A percentile compares a stretch with the other conserved stretches of the same genome.
These are phyloP conservation scores for Poicephalus gulielmi DNA, from an alignment of 2,113 vertebrate species.

Conservation along the genomic window DNA sequence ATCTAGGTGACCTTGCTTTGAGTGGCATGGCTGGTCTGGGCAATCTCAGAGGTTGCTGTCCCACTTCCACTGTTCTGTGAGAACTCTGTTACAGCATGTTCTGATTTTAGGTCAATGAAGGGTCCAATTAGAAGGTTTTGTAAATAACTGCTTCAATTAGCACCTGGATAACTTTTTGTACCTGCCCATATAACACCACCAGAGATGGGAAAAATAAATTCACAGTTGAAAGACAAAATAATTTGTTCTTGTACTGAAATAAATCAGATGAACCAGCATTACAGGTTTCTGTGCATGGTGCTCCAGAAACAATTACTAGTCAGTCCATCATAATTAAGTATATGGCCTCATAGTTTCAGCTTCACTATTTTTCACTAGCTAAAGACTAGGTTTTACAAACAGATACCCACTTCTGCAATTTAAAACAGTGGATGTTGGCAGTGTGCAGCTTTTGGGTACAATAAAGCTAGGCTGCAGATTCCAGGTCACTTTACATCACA, in stretches of 20 bases:
- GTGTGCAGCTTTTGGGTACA: neutral
- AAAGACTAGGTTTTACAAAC: slow-evolving; percentile 27
- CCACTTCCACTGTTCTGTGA: neutral
- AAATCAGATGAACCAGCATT: neutral
- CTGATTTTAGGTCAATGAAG: neutral
- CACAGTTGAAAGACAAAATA: neutral
- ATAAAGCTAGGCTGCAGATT: slow-evolving; percentile 26
- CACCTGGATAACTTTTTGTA: neutral
- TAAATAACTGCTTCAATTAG: neutral
- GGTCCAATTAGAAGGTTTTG: neutral
- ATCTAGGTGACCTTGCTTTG: neutral
- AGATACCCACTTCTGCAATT: neutral
- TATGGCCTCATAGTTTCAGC: neutral
- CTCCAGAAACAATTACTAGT: slow-evolving; percentile 38
- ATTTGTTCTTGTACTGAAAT: neutral
- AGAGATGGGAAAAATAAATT: neutral
- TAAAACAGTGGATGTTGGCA: neutral
- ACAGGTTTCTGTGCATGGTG: neutral
- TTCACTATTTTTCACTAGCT: slow-evolving; percentile 29
- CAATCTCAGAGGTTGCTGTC: neutral
- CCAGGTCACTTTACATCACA: slow-evolving; percentile 26
- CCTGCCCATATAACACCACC: neutral
- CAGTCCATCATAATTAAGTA: neutral
- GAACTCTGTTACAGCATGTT: neutral
- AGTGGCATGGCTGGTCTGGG: neutral